phyloP scores from a whole-genome alignment of 2,113 vertebrate species.

The Aspiorhynchus laticeps region DNA sequence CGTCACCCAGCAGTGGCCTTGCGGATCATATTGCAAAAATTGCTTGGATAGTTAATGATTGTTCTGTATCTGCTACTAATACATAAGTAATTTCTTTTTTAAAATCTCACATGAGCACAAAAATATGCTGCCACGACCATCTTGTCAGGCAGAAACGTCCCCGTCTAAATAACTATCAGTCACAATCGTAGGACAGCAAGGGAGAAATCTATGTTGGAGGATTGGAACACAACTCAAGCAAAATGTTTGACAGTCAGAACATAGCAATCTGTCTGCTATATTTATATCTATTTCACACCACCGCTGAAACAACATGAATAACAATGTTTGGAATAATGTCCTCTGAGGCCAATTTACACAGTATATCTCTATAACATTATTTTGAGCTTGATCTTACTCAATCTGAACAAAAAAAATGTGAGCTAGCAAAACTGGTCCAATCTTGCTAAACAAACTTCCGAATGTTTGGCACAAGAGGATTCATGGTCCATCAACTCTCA shows the following conservation, averaged over 20 bases:
- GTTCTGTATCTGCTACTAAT: neutral
- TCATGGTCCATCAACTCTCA: slow-evolving; percentile 69
- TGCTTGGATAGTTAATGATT: slow-evolving; percentile 18
- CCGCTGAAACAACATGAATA: slow-evolving; percentile 1
- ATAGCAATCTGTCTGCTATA: slow-evolving; percentile 37
- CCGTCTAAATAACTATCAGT: neutral
- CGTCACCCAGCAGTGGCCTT: slow-evolving; percentile 1
- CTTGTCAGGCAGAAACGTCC: neutral
- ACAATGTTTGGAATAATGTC: slow-evolving; percentile 22
- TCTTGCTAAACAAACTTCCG: slow-evolving; percentile 60
- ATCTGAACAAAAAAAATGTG: neutral
- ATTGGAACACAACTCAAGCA: slow-evolving; percentile 10
- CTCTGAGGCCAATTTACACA: slow-evolving; percentile 20
- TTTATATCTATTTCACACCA: slow-evolving; percentile 24
- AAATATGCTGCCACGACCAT: neutral
- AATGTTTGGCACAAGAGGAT: slow-evolving; percentile 65
- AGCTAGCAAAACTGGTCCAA: neutral
- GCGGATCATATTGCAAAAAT: slow-evolving; percentile 32
- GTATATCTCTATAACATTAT: slow-evolving; percentile 11
- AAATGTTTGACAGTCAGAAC: slow-evolving; percentile 42
- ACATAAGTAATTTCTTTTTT: neutral
- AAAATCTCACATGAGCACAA: neutral
- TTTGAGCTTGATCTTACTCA: neutral
- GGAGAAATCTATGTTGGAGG: neutral
- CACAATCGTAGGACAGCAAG: neutral